phyloP scores from a whole-genome alignment of 2,113 vertebrate species.

The Macaca nemestrina region DNA sequence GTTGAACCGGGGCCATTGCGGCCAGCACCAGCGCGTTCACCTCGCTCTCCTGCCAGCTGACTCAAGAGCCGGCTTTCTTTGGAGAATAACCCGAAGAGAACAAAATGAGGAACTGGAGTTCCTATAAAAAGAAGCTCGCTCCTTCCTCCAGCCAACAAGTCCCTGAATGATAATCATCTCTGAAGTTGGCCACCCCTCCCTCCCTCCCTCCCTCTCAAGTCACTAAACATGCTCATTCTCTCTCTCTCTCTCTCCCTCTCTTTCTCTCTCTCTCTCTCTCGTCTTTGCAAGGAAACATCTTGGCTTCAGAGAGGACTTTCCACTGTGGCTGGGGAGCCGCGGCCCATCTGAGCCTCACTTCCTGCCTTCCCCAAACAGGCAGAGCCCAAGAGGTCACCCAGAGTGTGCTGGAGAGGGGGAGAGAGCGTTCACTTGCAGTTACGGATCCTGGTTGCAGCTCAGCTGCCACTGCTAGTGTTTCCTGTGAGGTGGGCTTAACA shows the following conservation, averaged over 20 bases:
- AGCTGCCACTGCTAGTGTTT: background rate
- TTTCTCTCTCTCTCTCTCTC: background rate
- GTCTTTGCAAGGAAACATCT: background rate
- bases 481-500: background rate
- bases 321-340: background rate
- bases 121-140: slow-evolving; percentile 51
- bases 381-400: background rate
- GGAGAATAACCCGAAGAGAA: slow-evolving; percentile 60
- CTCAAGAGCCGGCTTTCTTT: slow-evolving; percentile 49
- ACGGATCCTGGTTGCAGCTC: background rate
- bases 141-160: slow-evolving; percentile 40
- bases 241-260: background rate
- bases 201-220: background rate
- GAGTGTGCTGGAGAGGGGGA: background rate
- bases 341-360: background rate
- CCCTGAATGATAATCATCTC: slow-evolving; percentile 32
- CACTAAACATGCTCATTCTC: background rate
- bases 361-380: background rate
- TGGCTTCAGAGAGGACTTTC: background rate
- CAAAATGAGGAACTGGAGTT: slow-evolving; percentile 48
- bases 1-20: background rate
- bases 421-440: background rate
- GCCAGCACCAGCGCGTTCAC: background rate
- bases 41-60: slow-evolving; percentile 51
- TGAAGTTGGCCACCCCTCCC: background rate